Percentiles rank a stretch among this genome's conserved stretches.
These are phyloP conservation scores for Neuroterus valhalla DNA, from an alignment of 1,140 invertebrate species.

Conservation along the genomic window DNA sequence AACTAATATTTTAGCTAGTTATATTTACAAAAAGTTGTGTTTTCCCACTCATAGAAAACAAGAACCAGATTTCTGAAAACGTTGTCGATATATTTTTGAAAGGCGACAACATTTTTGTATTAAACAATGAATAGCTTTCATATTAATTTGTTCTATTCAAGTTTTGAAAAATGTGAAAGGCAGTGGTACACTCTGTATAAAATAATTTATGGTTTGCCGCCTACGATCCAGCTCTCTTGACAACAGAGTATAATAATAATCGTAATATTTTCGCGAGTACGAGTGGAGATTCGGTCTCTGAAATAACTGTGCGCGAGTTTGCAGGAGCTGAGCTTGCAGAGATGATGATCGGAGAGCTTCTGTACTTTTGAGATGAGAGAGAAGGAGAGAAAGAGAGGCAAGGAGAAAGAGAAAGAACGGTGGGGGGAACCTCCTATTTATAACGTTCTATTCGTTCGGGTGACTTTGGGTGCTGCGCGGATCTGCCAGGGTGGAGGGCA, in stretches of 20 bases:
- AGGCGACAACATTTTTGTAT: constrained; percentile 7
- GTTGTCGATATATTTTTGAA: not conserved
- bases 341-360: constrained; percentile 46
- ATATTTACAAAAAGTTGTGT: not conserved
- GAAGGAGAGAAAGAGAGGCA: constrained; percentile 47
- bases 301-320: constrained; percentile 51
- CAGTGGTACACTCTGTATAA: not conserved
- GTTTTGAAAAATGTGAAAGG: constrained; percentile 17
- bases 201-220: constrained; percentile 24
- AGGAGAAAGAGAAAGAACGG: constrained; percentile 3
- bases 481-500: constrained; percentile 50
- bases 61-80: not conserved
- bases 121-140: constrained; percentile 4
- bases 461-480: constrained; percentile 44
- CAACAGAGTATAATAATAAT: constrained; percentile 24
- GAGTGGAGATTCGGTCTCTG: constrained; percentile 40
- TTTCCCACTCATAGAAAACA: not conserved
- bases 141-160: not conserved
- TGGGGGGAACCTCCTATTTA: constrained; percentile 47
- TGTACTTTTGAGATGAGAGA: constrained; percentile 45
- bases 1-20: not conserved
- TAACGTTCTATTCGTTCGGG: constrained; percentile 49
- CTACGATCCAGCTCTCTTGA: constrained; percentile 12
- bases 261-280: constrained; percentile 29
- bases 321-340: constrained; percentile 39